phyloP scores from a whole-genome alignment of 2,113 vertebrate species.

The Rhinoptilus africanus region DNA sequence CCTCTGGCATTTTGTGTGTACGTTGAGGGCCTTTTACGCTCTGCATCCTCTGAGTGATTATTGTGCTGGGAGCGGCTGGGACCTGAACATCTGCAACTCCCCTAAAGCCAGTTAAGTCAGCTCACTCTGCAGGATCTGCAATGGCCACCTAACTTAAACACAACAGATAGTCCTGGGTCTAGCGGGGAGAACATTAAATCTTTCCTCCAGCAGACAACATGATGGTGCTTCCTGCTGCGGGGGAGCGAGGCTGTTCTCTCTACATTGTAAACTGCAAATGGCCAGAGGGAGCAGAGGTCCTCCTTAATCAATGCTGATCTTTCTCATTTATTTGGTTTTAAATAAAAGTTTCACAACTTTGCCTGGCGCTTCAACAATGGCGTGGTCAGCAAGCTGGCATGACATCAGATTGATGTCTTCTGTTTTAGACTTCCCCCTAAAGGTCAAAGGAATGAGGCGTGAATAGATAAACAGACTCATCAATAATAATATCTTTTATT shows the following conservation, averaged over 20 bases:
- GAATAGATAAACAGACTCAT: constrained; percentile 26
- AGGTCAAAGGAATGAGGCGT: neutral
- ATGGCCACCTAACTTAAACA: neutral
- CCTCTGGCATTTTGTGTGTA: neutral
- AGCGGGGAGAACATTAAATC: neutral
- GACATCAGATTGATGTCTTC: neutral
- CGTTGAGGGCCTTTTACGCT: neutral
- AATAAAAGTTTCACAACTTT: neutral
- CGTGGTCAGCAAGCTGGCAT: neutral
- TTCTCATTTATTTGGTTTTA: neutral
- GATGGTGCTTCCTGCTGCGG: neutral
- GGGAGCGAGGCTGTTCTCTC: neutral
- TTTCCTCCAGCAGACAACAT: neutral
- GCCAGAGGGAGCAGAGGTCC: neutral
- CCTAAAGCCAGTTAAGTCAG: neutral
- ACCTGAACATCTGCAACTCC: neutral
- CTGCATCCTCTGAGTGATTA: neutral
- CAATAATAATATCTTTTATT: constrained; percentile 35
- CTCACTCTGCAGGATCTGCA: neutral
- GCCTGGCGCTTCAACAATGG: neutral
- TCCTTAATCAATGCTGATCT: neutral
- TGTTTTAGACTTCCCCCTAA: constrained; percentile 2
- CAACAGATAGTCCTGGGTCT: neutral
- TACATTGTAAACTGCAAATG: neutral
- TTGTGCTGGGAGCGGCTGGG: neutral